A percentile compares a stretch with the other conserved stretches of the same genome.
These are phyloP conservation scores for Nudaria mundana DNA, from an alignment of 2,888 invertebrate species.

Conservation along the genomic window DNA sequence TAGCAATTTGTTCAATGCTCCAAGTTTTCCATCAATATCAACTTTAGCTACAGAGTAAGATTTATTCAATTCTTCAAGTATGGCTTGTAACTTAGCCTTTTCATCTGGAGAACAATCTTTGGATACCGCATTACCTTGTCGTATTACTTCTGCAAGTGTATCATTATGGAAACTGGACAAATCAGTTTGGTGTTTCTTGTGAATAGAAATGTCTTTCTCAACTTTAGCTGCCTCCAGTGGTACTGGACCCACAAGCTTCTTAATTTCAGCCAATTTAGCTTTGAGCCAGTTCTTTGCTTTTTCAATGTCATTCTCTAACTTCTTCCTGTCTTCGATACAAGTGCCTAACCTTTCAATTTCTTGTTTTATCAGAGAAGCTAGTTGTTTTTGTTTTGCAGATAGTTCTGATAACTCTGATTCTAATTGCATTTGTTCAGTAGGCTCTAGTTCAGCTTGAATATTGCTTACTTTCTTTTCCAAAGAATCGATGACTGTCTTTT, in stretches of 20 bases:
- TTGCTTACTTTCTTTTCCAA: constrained; percentile 91
- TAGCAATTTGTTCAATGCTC: constrained; percentile 86
- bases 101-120: constrained; percentile 91
- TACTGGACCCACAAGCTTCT: constrained; percentile 87
- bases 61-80: constrained; percentile 85
- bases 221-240: constrained; percentile 90
- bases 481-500: constrained; percentile 90
- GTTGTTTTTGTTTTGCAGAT: constrained; percentile 87
- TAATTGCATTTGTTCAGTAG: constrained; percentile 89
- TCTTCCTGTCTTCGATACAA: constrained; percentile 86
- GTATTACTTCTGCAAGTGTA: constrained; percentile 87
- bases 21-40: constrained; percentile 87
- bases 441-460: constrained; percentile 92
- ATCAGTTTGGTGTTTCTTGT: constrained; percentile 88
- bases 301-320: constrained; percentile 89
- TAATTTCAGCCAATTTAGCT: constrained; percentile 87
- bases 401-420: constrained; percentile 87
- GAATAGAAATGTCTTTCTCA: constrained; percentile 89
- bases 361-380: constrained; percentile 85
- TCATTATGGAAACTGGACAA: constrained; percentile 89
- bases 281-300: constrained; percentile 91
- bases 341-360: constrained; percentile 87
- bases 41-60: constrained; percentile 87
- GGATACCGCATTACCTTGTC: constrained; percentile 87
- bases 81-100: constrained; percentile 82